phyloP scores from a whole-genome alignment of 2,888 invertebrate genomes.

The Leptinotarsa tumamoca region DNA sequence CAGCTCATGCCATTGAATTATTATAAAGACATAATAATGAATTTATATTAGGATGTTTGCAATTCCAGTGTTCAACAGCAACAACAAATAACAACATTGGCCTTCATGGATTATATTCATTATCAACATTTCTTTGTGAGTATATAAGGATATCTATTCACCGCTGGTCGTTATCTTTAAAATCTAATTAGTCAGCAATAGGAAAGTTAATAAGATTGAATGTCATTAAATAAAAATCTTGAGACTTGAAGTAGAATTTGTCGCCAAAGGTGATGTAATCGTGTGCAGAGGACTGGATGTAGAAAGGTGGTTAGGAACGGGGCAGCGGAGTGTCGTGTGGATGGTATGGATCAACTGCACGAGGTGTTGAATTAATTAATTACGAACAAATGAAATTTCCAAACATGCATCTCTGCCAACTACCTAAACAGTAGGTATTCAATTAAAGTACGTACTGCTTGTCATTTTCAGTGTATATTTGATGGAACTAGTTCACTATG shows the following conservation, averaged over 20 bases:
- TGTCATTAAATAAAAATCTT: constrained; percentile 48
- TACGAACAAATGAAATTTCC: not conserved
- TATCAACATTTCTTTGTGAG: constrained; percentile 35
- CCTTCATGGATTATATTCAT: not conserved
- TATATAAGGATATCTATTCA: constrained; percentile 22
- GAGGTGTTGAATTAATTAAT: not conserved
- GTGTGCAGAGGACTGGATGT: constrained; percentile 44
- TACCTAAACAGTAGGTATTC: too few relatives aligned
- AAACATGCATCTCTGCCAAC: not conserved
- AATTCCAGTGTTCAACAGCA: not conserved
- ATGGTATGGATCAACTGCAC: constrained; percentile 34
- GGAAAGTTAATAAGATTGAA: constrained; percentile 51
- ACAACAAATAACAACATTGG: not conserved
- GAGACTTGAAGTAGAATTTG: constrained; percentile 50
- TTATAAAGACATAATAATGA: too few relatives aligned
- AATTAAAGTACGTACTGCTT: too few relatives aligned
- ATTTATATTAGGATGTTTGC: not conserved
- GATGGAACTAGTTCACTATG: too few relatives aligned
- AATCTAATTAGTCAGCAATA: constrained; percentile 45
- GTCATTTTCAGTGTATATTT: too few relatives aligned
- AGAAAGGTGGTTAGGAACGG: constrained; percentile 40
- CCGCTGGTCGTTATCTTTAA: constrained; percentile 35
- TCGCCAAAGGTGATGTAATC: constrained; percentile 56
- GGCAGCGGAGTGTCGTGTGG: constrained; percentile 40
- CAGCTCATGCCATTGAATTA: too few relatives aligned